phyloP scores from a whole-genome alignment of 1,140 invertebrate species.

The Lucilia cuprina region DNA sequence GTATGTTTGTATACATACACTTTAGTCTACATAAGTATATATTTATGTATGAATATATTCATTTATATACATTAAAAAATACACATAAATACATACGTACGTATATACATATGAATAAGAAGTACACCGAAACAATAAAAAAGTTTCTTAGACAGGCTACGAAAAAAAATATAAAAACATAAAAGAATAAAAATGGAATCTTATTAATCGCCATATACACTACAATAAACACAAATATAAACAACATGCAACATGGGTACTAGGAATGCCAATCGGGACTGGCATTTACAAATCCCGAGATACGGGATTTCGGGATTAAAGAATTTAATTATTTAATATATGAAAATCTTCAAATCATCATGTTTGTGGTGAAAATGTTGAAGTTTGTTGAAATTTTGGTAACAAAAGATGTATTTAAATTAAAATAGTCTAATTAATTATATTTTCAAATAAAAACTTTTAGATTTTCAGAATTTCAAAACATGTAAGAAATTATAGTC shows the following conservation, averaged over 20 bases:
- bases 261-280: too few species aligned
- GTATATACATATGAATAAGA: background rate
- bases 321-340: too few species aligned
- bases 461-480: too few species aligned
- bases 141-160: slow-evolving; percentile 1
- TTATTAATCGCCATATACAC: slow-evolving; percentile 15
- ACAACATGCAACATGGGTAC: background rate
- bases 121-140: background rate
- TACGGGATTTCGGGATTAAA: too few species aligned
- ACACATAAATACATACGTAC: background rate
- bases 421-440: too few species aligned
- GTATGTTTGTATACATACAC: background rate
- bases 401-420: too few species aligned
- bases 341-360: too few species aligned
- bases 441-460: too few species aligned
- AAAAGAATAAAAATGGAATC: slow-evolving; percentile 5
- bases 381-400: too few species aligned
- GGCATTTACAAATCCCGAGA: too few species aligned
- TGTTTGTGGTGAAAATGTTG: too few species aligned
- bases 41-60: background rate
- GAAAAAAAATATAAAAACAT: background rate
- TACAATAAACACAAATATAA: slow-evolving; percentile 11
- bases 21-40: background rate
- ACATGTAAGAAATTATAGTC: too few species aligned
- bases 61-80: background rate